Base-by-base conservation (phyloP, 2,113 vertebrate genomes). In the Pardalotus punctatus region DNA sequence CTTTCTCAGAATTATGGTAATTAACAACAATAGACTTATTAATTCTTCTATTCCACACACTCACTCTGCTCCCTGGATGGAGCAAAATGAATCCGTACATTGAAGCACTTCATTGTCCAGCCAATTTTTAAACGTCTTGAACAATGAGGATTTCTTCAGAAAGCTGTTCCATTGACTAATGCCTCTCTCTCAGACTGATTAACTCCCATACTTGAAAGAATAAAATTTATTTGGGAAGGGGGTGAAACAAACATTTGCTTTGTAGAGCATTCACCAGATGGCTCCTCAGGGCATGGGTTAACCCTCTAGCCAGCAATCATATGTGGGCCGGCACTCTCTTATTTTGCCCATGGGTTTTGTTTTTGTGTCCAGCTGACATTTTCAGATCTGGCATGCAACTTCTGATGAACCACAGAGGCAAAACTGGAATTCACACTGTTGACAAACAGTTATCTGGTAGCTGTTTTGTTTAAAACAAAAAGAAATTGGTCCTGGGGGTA, bases 21-120 rank as follows among this genome's bases (percentile, higher is more conserved):
- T 96, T 96, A 95, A n/a, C 14, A 43, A 57, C 43, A 88, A 94
- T 92, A 90, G 71, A 81, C 22, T n/a, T 81, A 81, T 71, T 94
- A 93, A 48, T 86, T 95, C 81, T 42, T 71, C 76, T 90, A 19
- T 91, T 25, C 51, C 56, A 60, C 51, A 74, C 0, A 0, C 35
- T 94, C 7, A 0, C 27, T 91, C 24, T 73, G 83, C 43, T 91
- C 51, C 58, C 91, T 66, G 43, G 62, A 89, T 8, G 23, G 67
- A 82, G n/a, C 0, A 4, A 86, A 93, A 88, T 50, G 42, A 81
- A 86, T 77, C 22, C 64, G 6, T 45, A 6, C 58, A 69, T 73
- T 88, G 20, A 0, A 53, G 36, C 21, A 61, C 43, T 40, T 76
- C 78, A 69, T 89, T 53, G 73, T 85, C 66, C 70, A 86, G 85